Conservation (phyloP, 2,113 vertebrate genomes). For the Bagarius yarrelli region DNA sequence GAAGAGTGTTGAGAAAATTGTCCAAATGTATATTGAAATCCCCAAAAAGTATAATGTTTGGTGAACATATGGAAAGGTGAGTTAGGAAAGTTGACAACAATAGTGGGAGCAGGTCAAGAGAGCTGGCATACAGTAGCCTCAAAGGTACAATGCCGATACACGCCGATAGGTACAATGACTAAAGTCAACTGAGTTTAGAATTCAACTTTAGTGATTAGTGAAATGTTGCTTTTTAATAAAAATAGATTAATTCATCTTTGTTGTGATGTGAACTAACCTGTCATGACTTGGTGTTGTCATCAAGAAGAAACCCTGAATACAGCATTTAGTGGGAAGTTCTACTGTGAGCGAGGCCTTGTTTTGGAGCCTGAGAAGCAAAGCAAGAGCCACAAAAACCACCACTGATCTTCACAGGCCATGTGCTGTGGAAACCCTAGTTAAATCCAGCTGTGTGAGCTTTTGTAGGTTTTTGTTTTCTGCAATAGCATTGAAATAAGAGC, state of each 20-base stretch:
- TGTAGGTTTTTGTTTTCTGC: conserved; percentile 52
- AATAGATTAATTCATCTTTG: neutral
- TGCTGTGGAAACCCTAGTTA: conserved; percentile 44
- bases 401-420: conserved; percentile 29
- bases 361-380: conserved; percentile 35
- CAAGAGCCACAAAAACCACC: conserved; percentile 42
- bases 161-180: no score
- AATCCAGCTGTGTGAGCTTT: conserved; percentile 52
- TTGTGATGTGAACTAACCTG: neutral
- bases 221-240: neutral
- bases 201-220: no score
- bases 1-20: no score
- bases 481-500: conserved; percentile 40
- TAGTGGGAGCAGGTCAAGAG: no score
- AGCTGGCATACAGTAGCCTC: no score
- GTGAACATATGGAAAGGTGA: no score
- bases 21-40: no score
- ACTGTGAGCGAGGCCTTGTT: conserved; percentile 26
- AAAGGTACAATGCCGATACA: no score
- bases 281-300: neutral
- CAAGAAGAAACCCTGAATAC: neutral
- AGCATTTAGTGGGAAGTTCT: neutral
- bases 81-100: no score
- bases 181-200: no score
- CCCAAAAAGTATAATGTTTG: no score